Evolutionary conservation across 2,888 invertebrate species (phyloP).

Genomic region (Acronicta alni): DNA sequence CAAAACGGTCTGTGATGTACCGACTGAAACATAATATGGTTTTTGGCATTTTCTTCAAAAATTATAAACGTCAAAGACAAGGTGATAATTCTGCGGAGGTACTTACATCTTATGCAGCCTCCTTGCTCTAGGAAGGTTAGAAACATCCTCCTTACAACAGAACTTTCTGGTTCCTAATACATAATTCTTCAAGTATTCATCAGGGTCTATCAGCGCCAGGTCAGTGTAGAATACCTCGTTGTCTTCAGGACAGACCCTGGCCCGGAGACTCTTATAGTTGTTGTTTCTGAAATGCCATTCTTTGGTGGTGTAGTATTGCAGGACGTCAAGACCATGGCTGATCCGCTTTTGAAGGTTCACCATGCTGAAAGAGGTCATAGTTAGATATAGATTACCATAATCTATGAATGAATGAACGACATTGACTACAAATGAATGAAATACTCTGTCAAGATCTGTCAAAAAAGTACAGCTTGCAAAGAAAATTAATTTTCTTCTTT

Average conservation of each 20-base stretch:
- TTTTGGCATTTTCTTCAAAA: background rate
- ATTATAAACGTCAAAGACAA: too few species aligned
- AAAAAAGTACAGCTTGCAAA: too few species aligned
- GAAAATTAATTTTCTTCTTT: too few species aligned
- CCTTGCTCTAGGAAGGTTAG: conserved; percentile 92
- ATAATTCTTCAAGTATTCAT: conserved; percentile 86
- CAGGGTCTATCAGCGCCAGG: conserved; percentile 66
- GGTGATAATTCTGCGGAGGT: too few species aligned
- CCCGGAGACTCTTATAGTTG: conserved; percentile 81
- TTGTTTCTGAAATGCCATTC: conserved; percentile 94
- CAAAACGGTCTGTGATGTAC: conserved; percentile 71
- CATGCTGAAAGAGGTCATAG: conserved; percentile 80
- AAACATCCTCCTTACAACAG: conserved; percentile 94
- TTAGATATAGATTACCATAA: too few species aligned
- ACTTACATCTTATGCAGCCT: conserved; percentile 90
- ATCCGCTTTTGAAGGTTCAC: conserved; percentile 91
- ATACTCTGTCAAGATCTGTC: too few species aligned
- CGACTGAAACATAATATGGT: conserved; percentile 69
- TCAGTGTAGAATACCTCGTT: conserved; percentile 91
- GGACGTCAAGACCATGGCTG: conserved; percentile 90
- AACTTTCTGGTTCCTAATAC: conserved; percentile 94
- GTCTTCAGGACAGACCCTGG: conserved; percentile 23
- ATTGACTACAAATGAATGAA: too few species aligned
- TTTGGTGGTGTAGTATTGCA: conserved; percentile 94
- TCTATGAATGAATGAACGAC: too few species aligned